These are phyloP conservation scores for Thunnus albacares DNA, from an alignment of 2,797 vertebrate genomes.

Conservation along the genomic window DNA sequence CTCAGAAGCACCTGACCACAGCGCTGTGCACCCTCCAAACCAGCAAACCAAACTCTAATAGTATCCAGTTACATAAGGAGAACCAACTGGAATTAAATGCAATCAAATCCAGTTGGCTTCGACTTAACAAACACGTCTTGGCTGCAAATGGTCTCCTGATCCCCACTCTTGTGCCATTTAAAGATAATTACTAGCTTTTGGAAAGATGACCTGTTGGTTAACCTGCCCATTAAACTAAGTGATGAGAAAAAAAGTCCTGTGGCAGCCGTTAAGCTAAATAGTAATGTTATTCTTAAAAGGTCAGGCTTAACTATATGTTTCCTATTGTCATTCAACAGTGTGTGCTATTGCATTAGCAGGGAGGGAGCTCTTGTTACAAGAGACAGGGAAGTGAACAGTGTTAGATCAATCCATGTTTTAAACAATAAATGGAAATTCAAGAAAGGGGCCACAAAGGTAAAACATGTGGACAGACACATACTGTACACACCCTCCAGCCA, in stretches of 20 bases:
- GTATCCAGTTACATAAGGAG: conserved; percentile 14
- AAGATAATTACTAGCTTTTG: conserved; percentile 1
- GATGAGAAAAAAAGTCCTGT: background rate
- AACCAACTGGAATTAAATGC: conserved; percentile 24
- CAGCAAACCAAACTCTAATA: conserved; percentile 43
- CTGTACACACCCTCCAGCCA: conserved; percentile 35
- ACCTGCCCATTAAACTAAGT: background rate
- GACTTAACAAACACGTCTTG: conserved; percentile 28
- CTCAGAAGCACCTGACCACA: conserved; percentile 69
- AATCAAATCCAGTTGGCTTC: conserved; percentile 8
- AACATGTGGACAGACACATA: background rate
- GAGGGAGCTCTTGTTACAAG: background rate
- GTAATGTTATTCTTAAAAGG: background rate
- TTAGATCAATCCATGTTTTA: conserved; percentile 22
- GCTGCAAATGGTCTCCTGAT: conserved; percentile 1
- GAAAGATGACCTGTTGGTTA: background rate
- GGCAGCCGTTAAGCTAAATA: background rate
- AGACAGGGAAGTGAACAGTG: background rate
- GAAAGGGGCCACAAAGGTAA: conserved; percentile 25
- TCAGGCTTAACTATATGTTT: background rate
- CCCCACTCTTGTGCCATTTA: background rate
- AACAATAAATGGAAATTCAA: conserved; percentile 20
- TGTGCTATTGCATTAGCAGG: background rate
- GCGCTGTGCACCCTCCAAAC: conserved; percentile 34
- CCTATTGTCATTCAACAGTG: background rate